Evolutionary conservation across 1,140 invertebrate species (phyloP).

Genomic region (Mycetomoellerius zeteki): DNA sequence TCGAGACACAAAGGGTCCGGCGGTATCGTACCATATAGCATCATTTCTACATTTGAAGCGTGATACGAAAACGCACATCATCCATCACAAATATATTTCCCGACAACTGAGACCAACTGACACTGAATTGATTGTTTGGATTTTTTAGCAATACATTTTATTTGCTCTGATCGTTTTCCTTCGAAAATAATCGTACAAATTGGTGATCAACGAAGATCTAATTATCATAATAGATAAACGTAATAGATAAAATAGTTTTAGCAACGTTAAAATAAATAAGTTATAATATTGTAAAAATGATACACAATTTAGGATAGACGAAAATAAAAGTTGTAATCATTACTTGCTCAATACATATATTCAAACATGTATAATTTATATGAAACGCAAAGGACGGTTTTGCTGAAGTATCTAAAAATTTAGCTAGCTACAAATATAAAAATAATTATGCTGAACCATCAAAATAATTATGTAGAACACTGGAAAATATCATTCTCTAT

Average conservation of each 20-base stretch:
- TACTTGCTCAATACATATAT: background rate
- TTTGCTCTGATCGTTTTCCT: background rate
- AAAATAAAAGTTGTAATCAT: background rate
- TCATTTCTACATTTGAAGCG: constrained; percentile 7
- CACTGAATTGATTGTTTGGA: constrained; percentile 1
- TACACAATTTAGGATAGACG: background rate
- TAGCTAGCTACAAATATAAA: too few relatives aligned
- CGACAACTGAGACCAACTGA: background rate
- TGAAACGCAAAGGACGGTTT: too few relatives aligned
- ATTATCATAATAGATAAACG: background rate
- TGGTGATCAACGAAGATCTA: background rate
- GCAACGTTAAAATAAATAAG: background rate
- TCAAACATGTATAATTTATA: background rate
- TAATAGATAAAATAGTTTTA: background rate
- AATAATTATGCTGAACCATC: too few relatives aligned
- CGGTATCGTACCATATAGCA: constrained; percentile 1
- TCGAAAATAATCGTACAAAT: background rate
- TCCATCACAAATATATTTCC: constrained; percentile 30
- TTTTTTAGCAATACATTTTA: background rate
- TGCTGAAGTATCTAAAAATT: too few relatives aligned
- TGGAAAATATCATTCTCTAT: too few relatives aligned
- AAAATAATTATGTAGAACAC: too few relatives aligned
- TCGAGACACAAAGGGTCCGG: constrained; percentile 37
- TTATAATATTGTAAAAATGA: background rate
- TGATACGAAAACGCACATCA: constrained; percentile 1